Percentiles rank a stretch among this genome's conserved stretches.
Evolutionary conservation across 2,888 invertebrate genomes (phyloP).

Genomic region (Rhogogaster chlorosoma): DNA sequence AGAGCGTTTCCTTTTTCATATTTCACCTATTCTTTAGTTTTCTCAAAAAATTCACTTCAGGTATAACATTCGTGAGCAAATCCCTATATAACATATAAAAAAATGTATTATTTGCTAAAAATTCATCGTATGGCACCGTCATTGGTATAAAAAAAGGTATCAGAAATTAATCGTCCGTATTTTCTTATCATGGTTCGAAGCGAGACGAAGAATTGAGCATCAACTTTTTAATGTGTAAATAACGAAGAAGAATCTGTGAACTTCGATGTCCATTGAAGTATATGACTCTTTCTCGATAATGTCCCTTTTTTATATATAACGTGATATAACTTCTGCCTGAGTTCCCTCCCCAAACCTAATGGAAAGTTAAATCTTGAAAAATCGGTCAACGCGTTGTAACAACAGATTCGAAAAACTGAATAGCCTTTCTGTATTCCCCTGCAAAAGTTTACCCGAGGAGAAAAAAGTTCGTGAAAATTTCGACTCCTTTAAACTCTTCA

Average conservation of each 20-base stretch:
- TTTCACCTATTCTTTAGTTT: not conserved
- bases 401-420: not conserved
- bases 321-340: not conserved
- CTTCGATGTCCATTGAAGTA: not conserved
- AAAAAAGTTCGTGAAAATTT: not conserved
- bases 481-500: not conserved
- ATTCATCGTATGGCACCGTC: not conserved
- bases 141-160: not conserved
- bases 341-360: not conserved
- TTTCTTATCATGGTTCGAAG: not conserved
- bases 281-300: conserved; percentile 1
- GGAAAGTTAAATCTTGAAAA: conserved; percentile 11
- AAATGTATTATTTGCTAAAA: not conserved
- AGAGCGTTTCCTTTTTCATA: not conserved
- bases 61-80: not conserved
- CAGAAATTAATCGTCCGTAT: not conserved
- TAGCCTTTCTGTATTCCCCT: not conserved
- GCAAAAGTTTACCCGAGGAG: not conserved
- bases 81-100: not conserved
- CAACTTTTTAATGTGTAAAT: not conserved
- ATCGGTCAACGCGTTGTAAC: not conserved
- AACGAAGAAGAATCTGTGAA: not conserved
- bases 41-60: not conserved
- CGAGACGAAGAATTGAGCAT: not conserved
- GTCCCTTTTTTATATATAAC: not conserved